Evolutionary conservation across 2,888 invertebrate genomes (phyloP).

Genomic region (Teinopalpus imperialis): DNA sequence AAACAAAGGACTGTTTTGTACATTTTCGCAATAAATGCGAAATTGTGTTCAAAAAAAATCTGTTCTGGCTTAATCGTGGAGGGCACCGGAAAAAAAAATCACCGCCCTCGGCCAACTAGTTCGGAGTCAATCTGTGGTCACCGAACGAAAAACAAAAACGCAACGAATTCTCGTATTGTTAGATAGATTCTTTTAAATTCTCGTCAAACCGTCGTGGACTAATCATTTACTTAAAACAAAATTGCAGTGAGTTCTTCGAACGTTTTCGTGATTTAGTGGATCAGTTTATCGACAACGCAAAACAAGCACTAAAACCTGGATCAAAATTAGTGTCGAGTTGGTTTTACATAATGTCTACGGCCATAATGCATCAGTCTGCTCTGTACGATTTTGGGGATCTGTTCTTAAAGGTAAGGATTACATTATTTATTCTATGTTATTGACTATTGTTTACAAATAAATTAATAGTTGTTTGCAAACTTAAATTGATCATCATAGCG

Average conservation of each 20-base stretch:
- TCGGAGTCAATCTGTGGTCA: slow-evolving; percentile 73
- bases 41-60: slow-evolving; percentile 78
- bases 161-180: slow-evolving; percentile 63
- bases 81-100: slow-evolving; percentile 54
- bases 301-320: slow-evolving; percentile 61
- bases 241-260: slow-evolving; percentile 72
- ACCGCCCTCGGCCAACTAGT: slow-evolving; percentile 72
- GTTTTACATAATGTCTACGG: slow-evolving; percentile 86
- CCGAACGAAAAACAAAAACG: slow-evolving; percentile 74
- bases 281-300: slow-evolving; percentile 55
- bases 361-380: slow-evolving; percentile 88
- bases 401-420: slow-evolving; percentile 84
- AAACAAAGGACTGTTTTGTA: slow-evolving; percentile 82
- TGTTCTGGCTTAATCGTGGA: slow-evolving; percentile 59
- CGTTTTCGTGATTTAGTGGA: slow-evolving; percentile 72
- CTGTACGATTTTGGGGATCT: slow-evolving; percentile 89
- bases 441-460: too few relatives aligned
- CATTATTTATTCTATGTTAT: not conserved
- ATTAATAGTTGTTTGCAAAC: too few relatives aligned
- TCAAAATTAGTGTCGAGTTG: slow-evolving; percentile 65
- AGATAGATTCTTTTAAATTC: slow-evolving; percentile 64
- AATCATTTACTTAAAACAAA: slow-evolving; percentile 56
- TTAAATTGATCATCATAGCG: too few relatives aligned
- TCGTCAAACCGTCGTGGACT: slow-evolving; percentile 62
- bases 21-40: slow-evolving; percentile 79